These are phyloP conservation scores for Microcebus lehilahytsara DNA, from an alignment of 2,113 vertebrate species.

Conservation along the genomic window DNA sequence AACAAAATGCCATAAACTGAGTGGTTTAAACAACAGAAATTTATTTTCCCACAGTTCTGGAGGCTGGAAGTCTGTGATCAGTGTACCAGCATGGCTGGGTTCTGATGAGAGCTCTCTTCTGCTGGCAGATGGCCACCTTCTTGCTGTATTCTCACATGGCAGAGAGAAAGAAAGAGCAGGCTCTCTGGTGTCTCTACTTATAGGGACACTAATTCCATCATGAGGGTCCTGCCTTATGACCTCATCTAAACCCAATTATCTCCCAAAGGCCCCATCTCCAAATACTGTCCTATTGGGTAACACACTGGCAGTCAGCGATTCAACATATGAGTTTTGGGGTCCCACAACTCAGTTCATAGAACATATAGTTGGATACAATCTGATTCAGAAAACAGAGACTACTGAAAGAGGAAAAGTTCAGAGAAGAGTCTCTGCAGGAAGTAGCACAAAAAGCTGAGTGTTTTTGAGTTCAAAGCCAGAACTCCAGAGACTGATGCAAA, in stretches of 20 bases:
- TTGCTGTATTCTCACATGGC: neutral
- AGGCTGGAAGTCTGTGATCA: neutral
- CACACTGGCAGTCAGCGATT: neutral
- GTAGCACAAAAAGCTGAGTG: neutral
- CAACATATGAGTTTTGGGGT: neutral
- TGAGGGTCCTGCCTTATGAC: neutral
- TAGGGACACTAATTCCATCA: no score
- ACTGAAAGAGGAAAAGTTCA: neutral
- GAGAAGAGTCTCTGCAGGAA: neutral
- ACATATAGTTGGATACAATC: neutral
- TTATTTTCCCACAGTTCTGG: neutral
- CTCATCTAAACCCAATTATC: neutral
- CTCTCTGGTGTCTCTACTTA: neutral
- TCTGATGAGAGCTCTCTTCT: neutral
- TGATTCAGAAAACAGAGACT: neutral
- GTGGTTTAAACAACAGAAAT: neutral
- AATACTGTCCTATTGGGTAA: neutral
- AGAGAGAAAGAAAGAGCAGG: neutral
- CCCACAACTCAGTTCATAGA: neutral
- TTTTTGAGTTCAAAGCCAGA: neutral
- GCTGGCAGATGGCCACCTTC: neutral
- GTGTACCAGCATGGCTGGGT: fast-evolving
- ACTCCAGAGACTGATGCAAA: neutral
- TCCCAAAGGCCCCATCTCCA: neutral
- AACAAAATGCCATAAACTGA: neutral